Evolutionary conservation across 2,888 invertebrate species (phyloP), one percentile per base, ranked within the genome.

Genomic region (Cephus spinipes): DNA sequence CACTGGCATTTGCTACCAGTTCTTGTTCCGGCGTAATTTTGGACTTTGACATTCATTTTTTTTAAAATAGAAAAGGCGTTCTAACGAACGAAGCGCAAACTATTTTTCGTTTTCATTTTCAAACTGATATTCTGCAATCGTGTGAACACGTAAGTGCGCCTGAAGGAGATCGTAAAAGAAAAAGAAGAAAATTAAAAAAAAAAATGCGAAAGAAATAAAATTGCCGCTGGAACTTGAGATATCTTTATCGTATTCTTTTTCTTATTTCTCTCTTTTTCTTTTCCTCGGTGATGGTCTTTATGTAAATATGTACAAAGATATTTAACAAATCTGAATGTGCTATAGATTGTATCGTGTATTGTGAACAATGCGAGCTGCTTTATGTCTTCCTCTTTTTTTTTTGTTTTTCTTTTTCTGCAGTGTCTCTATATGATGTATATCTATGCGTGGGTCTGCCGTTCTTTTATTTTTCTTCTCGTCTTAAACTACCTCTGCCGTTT

Each of bases 291-390:
- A 85, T 89, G 85, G 84, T 87, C 83, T 84, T 85, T 83, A 83
- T 85, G 82, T 86, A 86, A 87, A 82, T 89, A 89, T 89, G 81
- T 89, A 89, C 89, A 89, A 87, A 87, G 85, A 83, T 89, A 88
- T 89, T 87, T 86, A 86, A 88, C 85, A 87, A 89, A 86, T 86
- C 81, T 87, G 85, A 85, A 84, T 85, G 85, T 81, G 82, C 83
- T 83, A 81, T 84, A 79, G 81, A 87, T 85, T 81, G 81, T 87
- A 83, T 87, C 79, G 79, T 83, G 79, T 86, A 80, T 82, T 84
- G 88, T 88, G 84, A 87, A 88, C 85, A 88, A 84, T 85, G 30
- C 83, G 83, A 87, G 84, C 86, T 87, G 84, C 84, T 83, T 82
- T 80, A 55, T 55, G 55, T 55, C 55, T 55, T 55, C 6, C 55